Conservation (phyloP, 1,140 invertebrate species). For the Papilio polytes region DNA sequence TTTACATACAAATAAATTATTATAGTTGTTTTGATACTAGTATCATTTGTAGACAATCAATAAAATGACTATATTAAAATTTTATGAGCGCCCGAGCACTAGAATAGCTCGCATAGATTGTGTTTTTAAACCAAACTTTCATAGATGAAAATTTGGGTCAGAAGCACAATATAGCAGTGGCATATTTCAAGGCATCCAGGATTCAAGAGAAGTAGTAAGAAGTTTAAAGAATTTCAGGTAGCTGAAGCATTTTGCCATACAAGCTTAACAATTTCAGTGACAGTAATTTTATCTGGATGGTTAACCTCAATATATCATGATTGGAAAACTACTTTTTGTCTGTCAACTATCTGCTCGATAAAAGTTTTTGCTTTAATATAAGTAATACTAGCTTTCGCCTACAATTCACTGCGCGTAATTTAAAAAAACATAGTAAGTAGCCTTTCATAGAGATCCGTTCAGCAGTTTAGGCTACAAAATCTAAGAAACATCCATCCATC, state of each 20-base stretch:
- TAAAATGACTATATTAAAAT: neutral
- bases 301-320: neutral
- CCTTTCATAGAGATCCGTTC: no score
- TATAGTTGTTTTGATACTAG: conserved; percentile 36
- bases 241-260: neutral
- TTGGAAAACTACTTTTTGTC: neutral
- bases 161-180: no score
- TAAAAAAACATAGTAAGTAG: no score
- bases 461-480: no score
- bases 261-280: neutral
- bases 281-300: neutral
- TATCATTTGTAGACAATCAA: conserved; percentile 41
- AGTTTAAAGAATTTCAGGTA: no score
- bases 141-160: neutral
- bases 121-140: no score
- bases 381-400: no score
- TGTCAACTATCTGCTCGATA: neutral
- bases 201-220: no score
- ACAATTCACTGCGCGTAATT: no score
- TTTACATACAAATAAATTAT: conserved; percentile 50
- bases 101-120: no score
- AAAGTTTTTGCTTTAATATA: neutral
- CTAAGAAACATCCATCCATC: no score
- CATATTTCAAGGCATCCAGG: no score
- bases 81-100: neutral